phyloP scores from a whole-genome alignment of 2,888 invertebrate genomes.

The Drosophila robusta region DNA sequence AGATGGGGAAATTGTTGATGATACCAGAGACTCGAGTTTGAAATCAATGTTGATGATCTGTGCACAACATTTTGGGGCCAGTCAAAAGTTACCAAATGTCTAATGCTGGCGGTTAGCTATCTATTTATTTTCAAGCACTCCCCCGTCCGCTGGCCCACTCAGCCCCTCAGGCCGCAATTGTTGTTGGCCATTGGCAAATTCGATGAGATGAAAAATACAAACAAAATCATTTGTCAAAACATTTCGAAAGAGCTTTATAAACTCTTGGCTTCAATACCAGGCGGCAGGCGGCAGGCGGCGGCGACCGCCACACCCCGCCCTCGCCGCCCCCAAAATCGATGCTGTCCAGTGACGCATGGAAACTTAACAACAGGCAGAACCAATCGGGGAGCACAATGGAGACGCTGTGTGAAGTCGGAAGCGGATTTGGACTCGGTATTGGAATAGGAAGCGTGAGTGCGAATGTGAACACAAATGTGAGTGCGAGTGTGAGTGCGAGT shows the following conservation, averaged over 20 bases:
- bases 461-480: constrained; percentile 13
- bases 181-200: constrained; percentile 57
- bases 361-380: constrained; percentile 43
- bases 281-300: constrained; percentile 1
- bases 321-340: constrained; percentile 49
- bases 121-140: constrained; percentile 27
- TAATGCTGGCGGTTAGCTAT: constrained; percentile 48
- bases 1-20: constrained; percentile 61
- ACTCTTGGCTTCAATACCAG: constrained; percentile 47
- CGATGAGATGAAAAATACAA: constrained; percentile 81
- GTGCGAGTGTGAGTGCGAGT: neutral
- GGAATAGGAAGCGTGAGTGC: constrained; percentile 42
- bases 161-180: constrained; percentile 54
- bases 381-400: constrained; percentile 50
- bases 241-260: constrained; percentile 74
- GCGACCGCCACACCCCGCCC: neutral
- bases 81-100: constrained; percentile 60
- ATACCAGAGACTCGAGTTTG: constrained; percentile 54
- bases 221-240: constrained; percentile 82
- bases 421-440: constrained; percentile 61
- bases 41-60: constrained; percentile 79
- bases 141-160: neutral
- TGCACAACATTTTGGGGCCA: constrained; percentile 47
- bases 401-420: constrained; percentile 63
- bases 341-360: constrained; percentile 52